Conservation (phyloP, 1,140 invertebrate genomes). For the Euura saliciscinereae region DNA sequence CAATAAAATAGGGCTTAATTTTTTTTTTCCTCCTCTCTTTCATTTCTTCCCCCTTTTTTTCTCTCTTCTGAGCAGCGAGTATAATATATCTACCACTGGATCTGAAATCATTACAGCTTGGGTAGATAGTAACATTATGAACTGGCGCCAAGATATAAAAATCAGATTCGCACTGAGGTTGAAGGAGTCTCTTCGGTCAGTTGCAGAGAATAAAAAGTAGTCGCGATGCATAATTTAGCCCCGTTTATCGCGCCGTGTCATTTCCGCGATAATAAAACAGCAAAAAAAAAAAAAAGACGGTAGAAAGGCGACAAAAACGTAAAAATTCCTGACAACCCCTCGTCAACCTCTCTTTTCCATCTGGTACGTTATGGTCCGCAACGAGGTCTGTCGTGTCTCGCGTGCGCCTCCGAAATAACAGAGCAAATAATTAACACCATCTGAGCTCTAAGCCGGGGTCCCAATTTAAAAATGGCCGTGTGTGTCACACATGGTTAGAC, state of each 20-base stretch:
- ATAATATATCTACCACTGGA: no score
- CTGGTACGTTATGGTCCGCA: background rate
- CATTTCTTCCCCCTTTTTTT: background rate
- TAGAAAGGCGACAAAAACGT: background rate
- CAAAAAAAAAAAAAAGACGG: background rate
- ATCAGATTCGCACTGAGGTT: background rate
- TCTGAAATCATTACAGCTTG: no score
- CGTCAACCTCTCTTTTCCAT: background rate
- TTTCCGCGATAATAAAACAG: background rate
- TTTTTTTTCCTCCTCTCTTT: background rate
- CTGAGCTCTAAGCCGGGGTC: background rate
- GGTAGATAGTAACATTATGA: background rate
- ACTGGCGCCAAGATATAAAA: background rate
- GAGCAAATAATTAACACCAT: constrained; percentile 4
- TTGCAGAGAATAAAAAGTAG: background rate
- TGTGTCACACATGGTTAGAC: background rate
- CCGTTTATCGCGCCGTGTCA: background rate
- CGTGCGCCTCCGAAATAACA: background rate
- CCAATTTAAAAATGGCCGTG: constrained; percentile 1
- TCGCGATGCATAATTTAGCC: background rate
- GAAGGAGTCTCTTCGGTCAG: background rate
- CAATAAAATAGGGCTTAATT: background rate
- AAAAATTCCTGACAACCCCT: background rate
- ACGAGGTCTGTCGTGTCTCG: background rate
- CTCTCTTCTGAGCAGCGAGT: background rate